These are phyloP conservation scores for Thymelicus lineola DNA, from an alignment of 2,888 invertebrate species.

Conservation along the genomic window DNA sequence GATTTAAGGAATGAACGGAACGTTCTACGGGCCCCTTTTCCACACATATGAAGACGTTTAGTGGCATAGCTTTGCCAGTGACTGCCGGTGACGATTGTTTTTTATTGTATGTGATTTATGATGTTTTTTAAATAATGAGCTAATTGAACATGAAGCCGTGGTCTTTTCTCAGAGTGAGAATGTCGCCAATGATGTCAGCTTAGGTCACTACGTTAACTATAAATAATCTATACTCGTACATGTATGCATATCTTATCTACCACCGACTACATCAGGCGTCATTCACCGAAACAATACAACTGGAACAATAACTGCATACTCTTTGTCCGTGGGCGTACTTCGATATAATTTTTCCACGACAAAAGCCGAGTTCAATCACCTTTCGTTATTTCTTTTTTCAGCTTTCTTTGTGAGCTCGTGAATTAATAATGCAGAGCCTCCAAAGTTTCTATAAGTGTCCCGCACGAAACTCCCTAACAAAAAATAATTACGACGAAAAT, in stretches of 20 bases:
- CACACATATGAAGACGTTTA: neutral
- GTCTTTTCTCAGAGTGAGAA: no score
- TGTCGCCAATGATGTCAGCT: no score
- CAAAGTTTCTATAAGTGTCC: constrained; percentile 25
- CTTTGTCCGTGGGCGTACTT: constrained; percentile 12
- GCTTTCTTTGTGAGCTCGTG: constrained; percentile 4
- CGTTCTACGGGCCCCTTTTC: neutral
- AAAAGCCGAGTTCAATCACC: constrained; percentile 31
- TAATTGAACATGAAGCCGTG: no score
- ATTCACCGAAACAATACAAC: no score
- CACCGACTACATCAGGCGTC: no score
- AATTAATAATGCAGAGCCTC: constrained; percentile 33
- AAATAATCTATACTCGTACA: no score
- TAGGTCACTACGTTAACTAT: no score
- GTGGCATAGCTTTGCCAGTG: no score
- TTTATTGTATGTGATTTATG: neutral
- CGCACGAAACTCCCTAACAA: constrained; percentile 28
- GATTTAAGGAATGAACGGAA: constrained; percentile 12
- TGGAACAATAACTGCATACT: neutral
- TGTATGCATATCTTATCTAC: no score
- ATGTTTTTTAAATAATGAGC: no score
- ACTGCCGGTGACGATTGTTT: neutral
- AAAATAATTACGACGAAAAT: constrained; percentile 34
- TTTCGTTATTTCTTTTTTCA: constrained; percentile 29
- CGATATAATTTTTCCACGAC: constrained; percentile 24